Percentiles rank a stretch among this genome's conserved stretches.
phyloP scores from a whole-genome alignment of 1,140 invertebrate genomes.

The Nephila pilipes region DNA sequence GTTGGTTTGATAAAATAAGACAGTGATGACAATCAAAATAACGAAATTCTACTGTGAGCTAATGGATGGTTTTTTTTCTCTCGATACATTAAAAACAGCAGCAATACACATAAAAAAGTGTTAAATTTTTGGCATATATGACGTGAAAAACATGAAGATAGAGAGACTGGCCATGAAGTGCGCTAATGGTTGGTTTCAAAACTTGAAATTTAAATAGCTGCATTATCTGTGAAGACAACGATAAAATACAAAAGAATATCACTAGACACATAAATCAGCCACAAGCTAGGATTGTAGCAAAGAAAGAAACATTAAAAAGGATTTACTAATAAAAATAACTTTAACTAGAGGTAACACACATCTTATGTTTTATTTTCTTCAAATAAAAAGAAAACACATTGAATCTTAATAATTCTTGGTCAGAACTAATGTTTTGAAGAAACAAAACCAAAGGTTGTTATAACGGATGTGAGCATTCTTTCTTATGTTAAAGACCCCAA shows the following conservation, averaged over 20 bases:
- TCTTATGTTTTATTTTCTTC: too few relatives aligned
- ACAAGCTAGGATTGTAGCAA: constrained; percentile 18
- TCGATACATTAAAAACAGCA: constrained; percentile 67
- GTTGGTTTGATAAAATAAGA: constrained; percentile 45
- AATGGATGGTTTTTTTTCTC: constrained; percentile 55
- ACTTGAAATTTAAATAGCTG: constrained; percentile 58
- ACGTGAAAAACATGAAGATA: constrained; percentile 47
- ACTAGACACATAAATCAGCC: constrained; percentile 26
- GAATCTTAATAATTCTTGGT: not conserved
- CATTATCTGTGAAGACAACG: constrained; percentile 29
- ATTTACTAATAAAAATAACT: not conserved
- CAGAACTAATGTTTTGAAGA: too few relatives aligned
- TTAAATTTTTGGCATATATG: constrained; percentile 63
- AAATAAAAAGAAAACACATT: not conserved
- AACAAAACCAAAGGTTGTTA: too few relatives aligned
- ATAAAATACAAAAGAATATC: not conserved
- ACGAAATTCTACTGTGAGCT: constrained; percentile 56
- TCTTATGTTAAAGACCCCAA: too few relatives aligned
- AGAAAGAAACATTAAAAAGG: constrained; percentile 36
- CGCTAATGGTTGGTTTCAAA: constrained; percentile 61
- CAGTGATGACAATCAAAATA: constrained; percentile 49
- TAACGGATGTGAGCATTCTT: too few relatives aligned
- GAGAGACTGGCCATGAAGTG: constrained; percentile 59
- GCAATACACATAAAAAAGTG: constrained; percentile 60
- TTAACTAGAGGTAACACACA: constrained; percentile 60